Evolutionary conservation across 2,113 vertebrate genomes (phyloP), one percentile per base, ranked within the genome.

Genomic region (Aldabrachelys gigantea): DNA sequence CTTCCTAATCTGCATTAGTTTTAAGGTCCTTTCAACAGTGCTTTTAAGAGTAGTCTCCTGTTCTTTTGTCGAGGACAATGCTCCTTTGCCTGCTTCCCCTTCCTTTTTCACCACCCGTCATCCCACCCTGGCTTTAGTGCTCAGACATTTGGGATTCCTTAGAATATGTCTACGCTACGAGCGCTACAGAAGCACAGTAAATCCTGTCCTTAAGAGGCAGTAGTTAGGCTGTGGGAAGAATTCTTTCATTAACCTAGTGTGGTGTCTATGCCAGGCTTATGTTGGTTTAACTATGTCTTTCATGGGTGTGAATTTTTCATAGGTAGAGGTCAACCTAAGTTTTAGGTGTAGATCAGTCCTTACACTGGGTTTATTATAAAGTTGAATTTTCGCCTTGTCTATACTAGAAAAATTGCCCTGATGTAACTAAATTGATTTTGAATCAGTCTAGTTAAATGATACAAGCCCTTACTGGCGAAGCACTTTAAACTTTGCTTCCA

Each of bases 1-100:
- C 56, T 87, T 7, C 56, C 91, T 41, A 89, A 91, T 96, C 97
- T 95, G 91, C 95, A 94, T 95, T 94, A 96, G 96, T 88, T 94
- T 93, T 35, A 53, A 96, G 93, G 85, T 35, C 91, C 94, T 96
- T 95, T 96, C 94, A 80, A 5, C 90, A 83, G 3, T 85, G 52
- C 82, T 95, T 89, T 83, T 93, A 96, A n/a, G 95, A 91, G 94
- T 95, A 90, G 89, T 97, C 96, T 97, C 96, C 95, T 96, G 97
- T 80, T 75, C 95, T 97, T 75, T 97, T 97, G 95, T 97, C 44
- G 75, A 82, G 12, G 88, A 97, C 97, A 96, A 97, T 93, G 88
- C 41, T 44, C 2, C 50, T 69, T 50, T 57, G 38, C 41, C 10
- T 4, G n/a, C 49, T 87, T n/a, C 52, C 52, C 21, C n/a, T 1